A percentile compares a stretch with the other conserved stretches of the same genome.
Evolutionary conservation across 1,140 invertebrate species (phyloP).

Genomic region (Glomeris maerens): DNA sequence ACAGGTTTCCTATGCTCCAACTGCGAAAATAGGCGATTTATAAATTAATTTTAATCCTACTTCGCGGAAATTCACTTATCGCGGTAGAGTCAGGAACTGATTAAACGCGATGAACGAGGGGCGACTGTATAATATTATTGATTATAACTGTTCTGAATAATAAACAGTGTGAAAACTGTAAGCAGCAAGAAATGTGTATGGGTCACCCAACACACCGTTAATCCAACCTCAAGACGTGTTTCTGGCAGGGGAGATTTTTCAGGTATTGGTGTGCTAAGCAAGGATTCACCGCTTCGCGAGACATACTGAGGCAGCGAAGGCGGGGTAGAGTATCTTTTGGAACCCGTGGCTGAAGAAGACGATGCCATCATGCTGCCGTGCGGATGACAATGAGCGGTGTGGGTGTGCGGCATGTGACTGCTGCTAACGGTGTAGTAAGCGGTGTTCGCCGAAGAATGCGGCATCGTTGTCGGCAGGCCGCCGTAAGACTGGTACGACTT

Average conservation of each 20-base stretch:
- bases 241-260: conserved; percentile 17
- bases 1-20: too few relatives aligned
- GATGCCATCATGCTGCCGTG: background rate
- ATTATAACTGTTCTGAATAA: too few relatives aligned
- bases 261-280: conserved; percentile 20
- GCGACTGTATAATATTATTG: too few relatives aligned
- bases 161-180: too few relatives aligned
- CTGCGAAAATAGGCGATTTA: too few relatives aligned
- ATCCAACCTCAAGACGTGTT: too few relatives aligned
- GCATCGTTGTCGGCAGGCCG: background rate
- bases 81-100: too few relatives aligned
- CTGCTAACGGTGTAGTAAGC: conserved; percentile 3
- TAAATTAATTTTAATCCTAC: too few relatives aligned
- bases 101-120: too few relatives aligned
- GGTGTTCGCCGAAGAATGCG: background rate
- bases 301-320: conserved; percentile 19
- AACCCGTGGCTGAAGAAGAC: conserved; percentile 9
- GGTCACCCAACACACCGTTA: too few relatives aligned
- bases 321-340: conserved; percentile 17
- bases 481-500: background rate
- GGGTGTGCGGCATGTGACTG: background rate
- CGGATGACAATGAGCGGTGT: conserved; percentile 5
- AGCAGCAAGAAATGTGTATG: too few relatives aligned
- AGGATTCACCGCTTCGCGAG: conserved; percentile 21
- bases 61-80: too few relatives aligned